Conservation (phyloP, 2,797 vertebrate genomes). For the Galaxias olidus region DNA sequence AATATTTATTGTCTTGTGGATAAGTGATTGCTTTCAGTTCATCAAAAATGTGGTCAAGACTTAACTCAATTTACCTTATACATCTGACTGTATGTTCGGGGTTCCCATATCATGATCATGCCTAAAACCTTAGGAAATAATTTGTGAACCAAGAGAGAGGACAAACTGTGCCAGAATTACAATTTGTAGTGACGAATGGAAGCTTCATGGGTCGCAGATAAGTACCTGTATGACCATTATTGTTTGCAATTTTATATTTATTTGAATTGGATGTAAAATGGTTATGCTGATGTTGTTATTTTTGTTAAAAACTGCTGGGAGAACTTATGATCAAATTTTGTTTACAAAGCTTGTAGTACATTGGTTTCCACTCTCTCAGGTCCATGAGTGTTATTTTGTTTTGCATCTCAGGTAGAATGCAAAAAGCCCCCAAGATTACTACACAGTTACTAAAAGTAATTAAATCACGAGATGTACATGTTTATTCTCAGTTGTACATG, state of each 20-base stretch:
- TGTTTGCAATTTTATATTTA: conserved; percentile 64
- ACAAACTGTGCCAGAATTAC: neutral
- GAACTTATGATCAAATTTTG: conserved; percentile 42
- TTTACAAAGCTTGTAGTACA: conserved; percentile 27
- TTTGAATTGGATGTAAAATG: conserved; percentile 46
- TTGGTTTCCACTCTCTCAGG: conserved; percentile 93
- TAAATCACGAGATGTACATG: conserved; percentile 82
- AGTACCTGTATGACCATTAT: conserved; percentile 61
- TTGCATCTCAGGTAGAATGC: conserved; percentile 99
- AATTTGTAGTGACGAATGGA: neutral
- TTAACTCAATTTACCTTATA: conserved; percentile 62
- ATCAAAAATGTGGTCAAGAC: conserved; percentile 36
- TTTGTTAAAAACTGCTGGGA: conserved; percentile 37
- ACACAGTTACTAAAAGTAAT: conserved; percentile 63
- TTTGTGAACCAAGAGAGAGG: neutral
- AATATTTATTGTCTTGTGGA: conserved; percentile 52
- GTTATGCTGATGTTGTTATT: conserved; percentile 44
- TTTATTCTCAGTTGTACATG: conserved; percentile 91
- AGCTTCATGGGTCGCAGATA: no score
- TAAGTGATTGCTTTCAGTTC: conserved; percentile 10
- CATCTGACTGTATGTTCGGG: conserved; percentile 61
- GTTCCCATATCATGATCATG: conserved; percentile 9
- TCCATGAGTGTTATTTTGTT: conserved; percentile 91
- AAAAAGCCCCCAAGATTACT: conserved; percentile 86
- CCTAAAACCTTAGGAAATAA: neutral